phyloP scores from a whole-genome alignment of 2,797 vertebrate genomes.

The Neosilurus mollespiculum region DNA sequence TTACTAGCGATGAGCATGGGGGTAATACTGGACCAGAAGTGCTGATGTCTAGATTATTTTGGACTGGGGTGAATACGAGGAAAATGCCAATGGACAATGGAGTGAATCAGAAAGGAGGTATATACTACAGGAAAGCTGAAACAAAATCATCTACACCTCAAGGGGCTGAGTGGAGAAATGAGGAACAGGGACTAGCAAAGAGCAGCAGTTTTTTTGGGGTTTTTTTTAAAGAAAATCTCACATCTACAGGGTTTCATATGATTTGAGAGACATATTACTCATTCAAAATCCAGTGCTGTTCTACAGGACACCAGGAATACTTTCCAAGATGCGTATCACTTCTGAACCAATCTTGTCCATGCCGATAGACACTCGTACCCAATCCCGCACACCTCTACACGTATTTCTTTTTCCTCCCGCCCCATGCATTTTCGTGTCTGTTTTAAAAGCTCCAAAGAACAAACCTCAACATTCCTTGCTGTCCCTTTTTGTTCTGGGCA shows the following conservation, averaged over 20 bases:
- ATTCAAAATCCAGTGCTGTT: neutral
- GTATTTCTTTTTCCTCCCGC: neutral
- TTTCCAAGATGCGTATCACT: too few relatives aligned
- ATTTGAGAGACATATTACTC: neutral
- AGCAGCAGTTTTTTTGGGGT: neutral
- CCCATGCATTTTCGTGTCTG: neutral
- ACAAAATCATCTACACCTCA: slow-evolving; percentile 33
- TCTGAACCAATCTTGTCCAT: neutral
- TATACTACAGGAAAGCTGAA: slow-evolving; percentile 27
- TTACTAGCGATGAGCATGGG: slow-evolving; percentile 43
- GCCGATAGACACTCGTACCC: neutral
- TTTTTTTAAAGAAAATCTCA: slow-evolving; percentile 11
- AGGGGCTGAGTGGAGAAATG: slow-evolving; percentile 3
- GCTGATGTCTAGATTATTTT: slow-evolving; percentile 49
- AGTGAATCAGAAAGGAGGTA: slow-evolving; percentile 2
- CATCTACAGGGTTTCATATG: slow-evolving; percentile 23
- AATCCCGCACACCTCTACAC: neutral
- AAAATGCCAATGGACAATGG: slow-evolving; percentile 2
- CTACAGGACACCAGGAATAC: too few relatives aligned
- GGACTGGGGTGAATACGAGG: slow-evolving; percentile 29
- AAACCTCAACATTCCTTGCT: slow-evolving; percentile 14
- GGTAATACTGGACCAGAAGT: slow-evolving; percentile 42
- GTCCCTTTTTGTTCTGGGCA: neutral
- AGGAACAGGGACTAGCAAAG: slow-evolving; percentile 5
- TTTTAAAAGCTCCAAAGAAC: neutral